These are phyloP conservation scores for Notothenia coriiceps DNA, from an alignment of 2,113 vertebrate genomes.

Conservation along the genomic window DNA sequence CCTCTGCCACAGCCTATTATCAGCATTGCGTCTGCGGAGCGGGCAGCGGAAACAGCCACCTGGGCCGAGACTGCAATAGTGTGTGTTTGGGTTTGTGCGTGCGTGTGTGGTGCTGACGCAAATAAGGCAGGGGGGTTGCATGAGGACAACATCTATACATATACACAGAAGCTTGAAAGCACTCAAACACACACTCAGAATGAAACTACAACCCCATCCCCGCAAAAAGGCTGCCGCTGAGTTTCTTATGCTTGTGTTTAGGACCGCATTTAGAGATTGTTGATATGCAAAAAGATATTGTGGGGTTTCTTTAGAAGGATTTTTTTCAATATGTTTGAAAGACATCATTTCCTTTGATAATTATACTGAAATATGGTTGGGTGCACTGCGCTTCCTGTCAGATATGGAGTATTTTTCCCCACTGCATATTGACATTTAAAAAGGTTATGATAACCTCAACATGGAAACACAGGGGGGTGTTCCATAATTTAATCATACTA, in stretches of 20 bases:
- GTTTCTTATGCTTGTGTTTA: background rate
- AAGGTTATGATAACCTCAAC: background rate
- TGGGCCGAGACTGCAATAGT: slow-evolving; percentile 23
- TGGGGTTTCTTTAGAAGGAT: no score
- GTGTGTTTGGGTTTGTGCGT: background rate
- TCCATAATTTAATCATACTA: no score
- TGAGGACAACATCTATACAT: slow-evolving; percentile 51
- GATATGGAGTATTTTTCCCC: background rate
- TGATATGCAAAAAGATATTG: background rate
- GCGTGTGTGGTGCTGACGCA: slow-evolving; percentile 24
- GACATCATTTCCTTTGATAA: background rate
- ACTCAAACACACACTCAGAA: background rate
- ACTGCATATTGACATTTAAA: background rate
- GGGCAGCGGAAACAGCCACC: slow-evolving; percentile 57
- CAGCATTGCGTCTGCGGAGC: slow-evolving; percentile 21
- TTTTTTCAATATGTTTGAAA: background rate
- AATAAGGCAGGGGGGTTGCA: slow-evolving; percentile 41
- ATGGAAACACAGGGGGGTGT: no score
- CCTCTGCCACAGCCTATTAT: slow-evolving; percentile 42
- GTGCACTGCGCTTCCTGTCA: background rate
- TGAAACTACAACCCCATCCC: slow-evolving; percentile 6
- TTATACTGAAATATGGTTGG: background rate
- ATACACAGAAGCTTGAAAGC: background rate
- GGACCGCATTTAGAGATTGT: background rate
- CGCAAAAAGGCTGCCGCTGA: background rate